A percentile compares a stretch with the other conserved stretches of the same genome.
Evolutionary conservation across 2,888 invertebrate species (phyloP).

Genomic region (Tinea pellionella): DNA sequence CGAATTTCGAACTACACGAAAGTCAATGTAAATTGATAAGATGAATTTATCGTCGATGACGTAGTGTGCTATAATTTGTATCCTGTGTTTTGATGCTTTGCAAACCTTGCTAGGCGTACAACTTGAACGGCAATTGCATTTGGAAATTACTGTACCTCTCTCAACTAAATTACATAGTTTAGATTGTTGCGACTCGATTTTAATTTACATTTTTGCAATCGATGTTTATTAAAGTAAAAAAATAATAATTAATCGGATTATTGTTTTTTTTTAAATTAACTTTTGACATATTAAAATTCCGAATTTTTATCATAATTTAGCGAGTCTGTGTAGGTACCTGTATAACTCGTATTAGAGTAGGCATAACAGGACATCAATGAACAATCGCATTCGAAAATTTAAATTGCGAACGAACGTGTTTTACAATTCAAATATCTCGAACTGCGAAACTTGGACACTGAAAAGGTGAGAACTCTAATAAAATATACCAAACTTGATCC

Average conservation of each 20-base stretch:
- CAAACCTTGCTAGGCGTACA: neutral
- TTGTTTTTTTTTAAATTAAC: no score
- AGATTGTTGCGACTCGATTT: no score
- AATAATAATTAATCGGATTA: no score
- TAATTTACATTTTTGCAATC: no score
- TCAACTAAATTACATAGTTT: neutral
- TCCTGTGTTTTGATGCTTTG: neutral
- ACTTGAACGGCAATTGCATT: neutral
- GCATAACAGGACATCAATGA: neutral
- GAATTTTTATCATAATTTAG: no score
- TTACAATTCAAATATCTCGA: conserved; percentile 39
- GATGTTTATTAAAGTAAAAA: no score
- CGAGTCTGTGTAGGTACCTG: no score
- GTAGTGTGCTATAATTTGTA: neutral
- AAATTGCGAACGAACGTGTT: conserved; percentile 31
- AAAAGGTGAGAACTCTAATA: conserved; percentile 39
- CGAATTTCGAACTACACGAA: no score
- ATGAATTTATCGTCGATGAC: neutral
- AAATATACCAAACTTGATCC: conserved; percentile 34
- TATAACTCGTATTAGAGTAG: neutral
- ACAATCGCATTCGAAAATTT: conserved; percentile 32
- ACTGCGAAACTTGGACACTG: conserved; percentile 29
- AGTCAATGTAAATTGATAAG: neutral
- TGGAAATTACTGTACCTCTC: neutral
- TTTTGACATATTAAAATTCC: no score